Conservation (phyloP, 2,113 vertebrate genomes). For the Oxyruncus cristatus region DNA sequence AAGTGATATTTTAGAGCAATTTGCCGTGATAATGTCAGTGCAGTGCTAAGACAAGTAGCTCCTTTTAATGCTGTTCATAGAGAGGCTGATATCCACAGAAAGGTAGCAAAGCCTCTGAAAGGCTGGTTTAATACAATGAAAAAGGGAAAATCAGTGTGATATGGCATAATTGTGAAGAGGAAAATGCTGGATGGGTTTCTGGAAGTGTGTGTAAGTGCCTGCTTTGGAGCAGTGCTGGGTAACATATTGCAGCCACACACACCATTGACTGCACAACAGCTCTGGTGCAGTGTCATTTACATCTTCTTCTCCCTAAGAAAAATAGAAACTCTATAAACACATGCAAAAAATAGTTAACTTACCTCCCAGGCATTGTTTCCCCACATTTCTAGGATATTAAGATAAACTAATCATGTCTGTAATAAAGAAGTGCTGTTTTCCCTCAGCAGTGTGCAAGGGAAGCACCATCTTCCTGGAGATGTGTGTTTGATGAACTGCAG, state of each 20-base stretch:
- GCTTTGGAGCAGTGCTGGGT: background rate
- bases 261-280: background rate
- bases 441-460: background rate
- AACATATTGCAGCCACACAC: background rate
- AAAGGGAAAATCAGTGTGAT: background rate
- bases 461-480: background rate
- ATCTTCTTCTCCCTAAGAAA: background rate
- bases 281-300: background rate
- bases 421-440: background rate
- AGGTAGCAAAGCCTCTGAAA: background rate
- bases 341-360: background rate
- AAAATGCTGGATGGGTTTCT: background rate
- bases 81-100: background rate
- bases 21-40: background rate
- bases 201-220: background rate
- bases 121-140: background rate
- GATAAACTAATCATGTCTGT: background rate
- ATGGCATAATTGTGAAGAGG: background rate
- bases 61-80: background rate
- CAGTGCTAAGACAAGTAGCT: conserved; percentile 10
- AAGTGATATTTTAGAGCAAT: conserved; percentile 32
- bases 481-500: background rate
- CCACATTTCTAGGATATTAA: background rate
- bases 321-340: background rate
- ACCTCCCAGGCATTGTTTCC: conserved; percentile 1